Conservation (phyloP, 2,113 vertebrate species). For the Eublepharis macularius region DNA sequence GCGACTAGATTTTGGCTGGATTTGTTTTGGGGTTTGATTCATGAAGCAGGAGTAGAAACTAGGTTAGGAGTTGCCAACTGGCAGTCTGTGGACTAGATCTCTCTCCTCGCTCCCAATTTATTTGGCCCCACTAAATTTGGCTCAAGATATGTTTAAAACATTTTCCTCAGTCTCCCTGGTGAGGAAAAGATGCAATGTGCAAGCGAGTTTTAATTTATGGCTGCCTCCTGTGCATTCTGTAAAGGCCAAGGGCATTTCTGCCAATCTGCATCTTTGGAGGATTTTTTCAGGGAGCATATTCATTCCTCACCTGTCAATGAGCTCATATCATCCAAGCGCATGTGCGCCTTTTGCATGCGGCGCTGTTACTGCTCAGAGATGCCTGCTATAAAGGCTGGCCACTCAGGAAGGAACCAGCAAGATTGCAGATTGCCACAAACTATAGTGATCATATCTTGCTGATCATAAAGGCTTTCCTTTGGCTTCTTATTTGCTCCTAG, state of each 20-base stretch:
- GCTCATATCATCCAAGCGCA: background rate
- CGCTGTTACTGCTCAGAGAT: background rate
- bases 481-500: too few species aligned
- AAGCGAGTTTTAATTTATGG: background rate
- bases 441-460: too few species aligned
- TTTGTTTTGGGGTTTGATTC: background rate
- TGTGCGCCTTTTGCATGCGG: rapidly evolving
- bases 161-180: background rate
- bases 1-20: background rate
- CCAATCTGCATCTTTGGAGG: background rate
- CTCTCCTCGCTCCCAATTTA: background rate
- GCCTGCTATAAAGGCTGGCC: too few species aligned
- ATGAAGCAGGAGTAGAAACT: background rate
- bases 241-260: too few species aligned
- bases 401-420: too few species aligned
- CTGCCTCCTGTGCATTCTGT: background rate
- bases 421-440: too few species aligned
- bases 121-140: background rate
- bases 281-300: background rate
- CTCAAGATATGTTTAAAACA: background rate
- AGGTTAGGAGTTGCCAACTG: background rate
- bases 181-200: background rate
- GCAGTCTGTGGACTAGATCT: background rate
- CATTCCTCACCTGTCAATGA: background rate
- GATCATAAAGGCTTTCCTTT: too few species aligned